Percentiles rank a stretch among this genome's conserved stretches.
Evolutionary conservation across 2,797 vertebrate species (phyloP).

Genomic region (Myotis planiceps): DNA sequence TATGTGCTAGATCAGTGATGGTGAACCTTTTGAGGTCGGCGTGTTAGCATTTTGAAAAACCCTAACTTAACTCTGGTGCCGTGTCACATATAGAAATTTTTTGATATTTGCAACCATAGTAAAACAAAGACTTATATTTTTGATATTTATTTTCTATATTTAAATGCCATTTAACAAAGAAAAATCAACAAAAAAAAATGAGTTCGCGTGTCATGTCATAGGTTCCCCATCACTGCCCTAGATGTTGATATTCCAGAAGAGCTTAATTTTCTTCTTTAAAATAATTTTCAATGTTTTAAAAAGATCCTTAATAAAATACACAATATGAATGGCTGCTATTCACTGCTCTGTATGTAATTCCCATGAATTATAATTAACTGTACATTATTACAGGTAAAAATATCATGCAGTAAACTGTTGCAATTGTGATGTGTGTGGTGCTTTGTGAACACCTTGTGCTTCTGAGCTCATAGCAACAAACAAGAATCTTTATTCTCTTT

Average conservation of each 20-base stretch:
- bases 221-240: too few relatives aligned
- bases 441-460: neutral
- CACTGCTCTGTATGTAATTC: neutral
- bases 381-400: constrained; percentile 1
- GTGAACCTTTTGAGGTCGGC: too few relatives aligned
- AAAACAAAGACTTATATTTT: too few relatives aligned
- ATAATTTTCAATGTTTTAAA: neutral
- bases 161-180: too few relatives aligned
- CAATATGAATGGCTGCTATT: neutral
- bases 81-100: too few relatives aligned
- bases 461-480: constrained; percentile 23
- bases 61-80: too few relatives aligned
- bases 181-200: too few relatives aligned
- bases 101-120: too few relatives aligned
- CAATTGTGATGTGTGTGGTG: neutral
- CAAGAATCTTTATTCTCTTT: constrained; percentile 20
- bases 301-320: constrained; percentile 26
- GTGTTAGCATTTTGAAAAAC: too few relatives aligned
- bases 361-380: constrained; percentile 24
- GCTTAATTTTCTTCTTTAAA: neutral
- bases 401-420: constrained; percentile 46
- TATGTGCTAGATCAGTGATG: too few relatives aligned
- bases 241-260: neutral
- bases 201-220: too few relatives aligned
- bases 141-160: too few relatives aligned